Percentiles rank a stretch among this genome's conserved stretches.
phyloP scores from a whole-genome alignment of 1,140 invertebrate species.

The Episyrphus balteatus region DNA sequence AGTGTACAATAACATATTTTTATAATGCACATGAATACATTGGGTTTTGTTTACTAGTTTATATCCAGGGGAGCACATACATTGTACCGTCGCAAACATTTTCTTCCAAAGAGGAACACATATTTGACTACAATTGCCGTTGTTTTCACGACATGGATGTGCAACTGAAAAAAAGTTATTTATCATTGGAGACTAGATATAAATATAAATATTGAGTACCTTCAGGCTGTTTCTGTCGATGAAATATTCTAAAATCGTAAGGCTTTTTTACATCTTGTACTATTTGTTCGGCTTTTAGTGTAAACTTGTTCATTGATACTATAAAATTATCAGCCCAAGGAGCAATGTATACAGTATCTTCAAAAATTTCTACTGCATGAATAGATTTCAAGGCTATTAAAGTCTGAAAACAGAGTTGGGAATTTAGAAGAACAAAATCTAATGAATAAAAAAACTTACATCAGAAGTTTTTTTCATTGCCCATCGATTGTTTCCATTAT shows the following conservation, averaged over 20 bases:
- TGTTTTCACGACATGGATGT: constrained; percentile 62
- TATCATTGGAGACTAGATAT: not conserved
- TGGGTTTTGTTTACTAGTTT: constrained; percentile 42
- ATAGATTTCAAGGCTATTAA: constrained; percentile 43
- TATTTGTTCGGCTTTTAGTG: constrained; percentile 30
- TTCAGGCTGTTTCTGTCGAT: constrained; percentile 61
- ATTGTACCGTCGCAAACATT: constrained; percentile 45
- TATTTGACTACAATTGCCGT: constrained; percentile 64
- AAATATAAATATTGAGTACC: constrained; percentile 31
- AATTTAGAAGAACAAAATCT: not conserved
- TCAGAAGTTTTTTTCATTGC: constrained; percentile 50
- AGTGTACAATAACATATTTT: constrained; percentile 50
- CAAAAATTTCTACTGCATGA: constrained; percentile 58
- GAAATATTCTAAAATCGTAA: constrained; percentile 56
- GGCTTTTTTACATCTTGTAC: constrained; percentile 35
- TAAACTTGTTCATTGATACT: constrained; percentile 45
- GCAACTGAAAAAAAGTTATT: constrained; percentile 36
- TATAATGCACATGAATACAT: constrained; percentile 42
- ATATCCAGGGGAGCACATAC: constrained; percentile 60
- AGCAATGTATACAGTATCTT: constrained; percentile 54
- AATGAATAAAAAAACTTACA: constrained; percentile 17
- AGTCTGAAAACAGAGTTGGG: constrained; percentile 42
- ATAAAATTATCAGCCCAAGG: constrained; percentile 54
- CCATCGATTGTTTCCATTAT: constrained; percentile 52
- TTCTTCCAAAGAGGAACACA: constrained; percentile 53